Conservation (phyloP, 1,140 invertebrate genomes). For the Drosophila nasuta region DNA sequence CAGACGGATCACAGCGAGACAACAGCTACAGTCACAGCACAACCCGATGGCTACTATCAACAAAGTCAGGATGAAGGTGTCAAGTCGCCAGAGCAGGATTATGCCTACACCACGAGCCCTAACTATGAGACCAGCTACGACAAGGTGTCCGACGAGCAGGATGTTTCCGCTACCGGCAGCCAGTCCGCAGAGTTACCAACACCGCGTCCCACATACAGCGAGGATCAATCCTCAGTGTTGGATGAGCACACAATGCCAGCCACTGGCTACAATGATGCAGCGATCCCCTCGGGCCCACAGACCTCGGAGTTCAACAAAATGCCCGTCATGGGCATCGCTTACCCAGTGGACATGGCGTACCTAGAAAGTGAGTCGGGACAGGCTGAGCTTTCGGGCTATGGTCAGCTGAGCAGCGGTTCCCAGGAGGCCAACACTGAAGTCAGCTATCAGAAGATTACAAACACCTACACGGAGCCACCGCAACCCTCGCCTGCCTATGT, state of each 20-base stretch:
- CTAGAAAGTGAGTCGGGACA: slow-evolving; percentile 65
- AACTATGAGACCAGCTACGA: slow-evolving; percentile 55
- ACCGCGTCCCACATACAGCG: slow-evolving; percentile 55
- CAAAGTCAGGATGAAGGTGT: slow-evolving; percentile 30
- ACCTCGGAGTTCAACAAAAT: slow-evolving; percentile 82
- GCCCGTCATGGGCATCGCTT: slow-evolving; percentile 77
- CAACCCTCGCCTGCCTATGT: slow-evolving; percentile 54
- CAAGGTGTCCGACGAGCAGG: slow-evolving; percentile 61
- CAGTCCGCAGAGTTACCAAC: slow-evolving; percentile 62
- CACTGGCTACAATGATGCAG: slow-evolving; percentile 67
- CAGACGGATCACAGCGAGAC: slow-evolving; percentile 22
- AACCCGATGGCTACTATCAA: slow-evolving; percentile 49
- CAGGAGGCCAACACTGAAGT: slow-evolving; percentile 63
- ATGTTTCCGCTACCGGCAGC: slow-evolving; percentile 27
- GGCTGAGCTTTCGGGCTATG: slow-evolving; percentile 26
- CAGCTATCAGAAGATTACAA: slow-evolving; percentile 60
- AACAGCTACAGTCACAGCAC: slow-evolving; percentile 33
- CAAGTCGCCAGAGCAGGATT: slow-evolving; percentile 55
- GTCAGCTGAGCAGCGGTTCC: slow-evolving; percentile 44
- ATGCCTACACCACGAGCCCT: slow-evolving; percentile 62
- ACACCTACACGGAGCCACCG: slow-evolving; percentile 54
- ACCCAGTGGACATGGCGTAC: slow-evolving; percentile 79
- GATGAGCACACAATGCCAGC: slow-evolving; percentile 79
- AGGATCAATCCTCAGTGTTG: slow-evolving; percentile 59
- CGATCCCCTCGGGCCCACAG: slow-evolving; percentile 45